phyloP scores from a whole-genome alignment of 2,113 vertebrate species.

The Empidonax traillii region DNA sequence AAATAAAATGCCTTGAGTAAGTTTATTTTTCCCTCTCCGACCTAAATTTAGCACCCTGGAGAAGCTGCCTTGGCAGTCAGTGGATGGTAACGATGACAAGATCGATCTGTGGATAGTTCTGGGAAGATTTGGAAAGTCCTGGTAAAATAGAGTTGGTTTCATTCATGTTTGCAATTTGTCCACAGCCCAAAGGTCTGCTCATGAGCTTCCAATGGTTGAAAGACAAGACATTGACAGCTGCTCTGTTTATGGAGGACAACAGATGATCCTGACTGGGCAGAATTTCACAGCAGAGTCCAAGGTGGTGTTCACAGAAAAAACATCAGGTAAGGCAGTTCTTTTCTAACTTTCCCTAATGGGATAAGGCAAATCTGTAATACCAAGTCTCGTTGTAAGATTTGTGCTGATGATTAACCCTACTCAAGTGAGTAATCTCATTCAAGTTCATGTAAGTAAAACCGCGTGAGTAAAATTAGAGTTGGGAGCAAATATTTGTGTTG shows the following conservation, averaged over 20 bases:
- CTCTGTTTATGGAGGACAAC: conserved; percentile 93
- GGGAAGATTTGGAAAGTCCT: conserved; percentile 66
- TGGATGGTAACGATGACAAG: conserved; percentile 61
- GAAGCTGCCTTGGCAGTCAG: conserved; percentile 61
- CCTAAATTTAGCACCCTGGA: conserved; percentile 67
- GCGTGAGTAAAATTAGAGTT: neutral
- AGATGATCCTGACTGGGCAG: conserved; percentile 96
- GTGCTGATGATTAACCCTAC: neutral
- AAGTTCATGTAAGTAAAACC: neutral
- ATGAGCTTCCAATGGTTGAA: conserved; percentile 97
- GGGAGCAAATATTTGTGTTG: neutral
- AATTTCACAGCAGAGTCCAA: conserved; percentile 98
- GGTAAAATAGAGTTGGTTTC: conserved; percentile 57
- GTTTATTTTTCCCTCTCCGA: conserved; percentile 69
- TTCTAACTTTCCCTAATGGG: neutral
- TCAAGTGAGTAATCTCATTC: neutral
- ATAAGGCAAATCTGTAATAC: neutral
- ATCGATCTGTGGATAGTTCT: conserved; percentile 61
- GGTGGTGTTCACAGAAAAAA: conserved; percentile 94
- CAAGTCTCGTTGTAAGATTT: neutral
- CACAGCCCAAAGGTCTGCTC: conserved; percentile 94
- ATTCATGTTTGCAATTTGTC: conserved; percentile 59
- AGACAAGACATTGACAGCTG: conserved; percentile 94
- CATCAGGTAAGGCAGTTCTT: conserved; percentile 79
- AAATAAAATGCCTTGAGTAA: conserved; percentile 70